Conservation (phyloP, 2,888 invertebrate species). For the Brachynemurus nebulosus region DNA sequence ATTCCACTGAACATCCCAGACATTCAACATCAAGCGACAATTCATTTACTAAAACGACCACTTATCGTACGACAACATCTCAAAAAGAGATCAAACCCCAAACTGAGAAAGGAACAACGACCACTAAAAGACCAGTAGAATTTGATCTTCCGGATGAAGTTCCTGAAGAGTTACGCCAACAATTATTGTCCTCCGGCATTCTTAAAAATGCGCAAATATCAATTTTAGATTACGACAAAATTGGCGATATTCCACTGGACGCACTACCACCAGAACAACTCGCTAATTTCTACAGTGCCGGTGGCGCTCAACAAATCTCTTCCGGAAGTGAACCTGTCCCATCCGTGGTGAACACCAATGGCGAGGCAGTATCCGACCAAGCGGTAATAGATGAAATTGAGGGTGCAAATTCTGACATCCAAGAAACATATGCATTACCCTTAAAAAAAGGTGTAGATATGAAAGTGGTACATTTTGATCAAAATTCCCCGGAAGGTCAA, state of each 20-base stretch:
- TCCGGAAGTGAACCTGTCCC: conserved; percentile 53
- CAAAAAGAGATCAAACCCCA: conserved; percentile 37
- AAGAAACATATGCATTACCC: conserved; percentile 37
- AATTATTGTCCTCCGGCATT: conserved; percentile 71
- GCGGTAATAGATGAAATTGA: conserved; percentile 33
- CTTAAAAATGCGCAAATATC: conserved; percentile 79
- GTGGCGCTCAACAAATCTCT: conserved; percentile 55
- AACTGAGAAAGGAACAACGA: conserved; percentile 32
- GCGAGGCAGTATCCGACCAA: conserved; percentile 35
- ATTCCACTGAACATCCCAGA: conserved; percentile 18
- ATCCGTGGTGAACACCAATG: conserved; percentile 48
- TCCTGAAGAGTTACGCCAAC: conserved; percentile 72
- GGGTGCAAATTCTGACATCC: conserved; percentile 30
- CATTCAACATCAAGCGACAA: conserved; percentile 25
- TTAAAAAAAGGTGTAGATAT: conserved; percentile 66
- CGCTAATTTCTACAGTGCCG: conserved; percentile 75
- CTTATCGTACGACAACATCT: conserved; percentile 34
- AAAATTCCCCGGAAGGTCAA: conserved; percentile 56
- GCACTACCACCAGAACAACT: conserved; percentile 73
- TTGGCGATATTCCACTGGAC: conserved; percentile 71
- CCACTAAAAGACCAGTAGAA: conserved; percentile 40
- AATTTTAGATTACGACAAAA: conserved; percentile 75
- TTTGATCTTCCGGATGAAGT: conserved; percentile 68
- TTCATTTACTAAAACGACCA: conserved; percentile 30
- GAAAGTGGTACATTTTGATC: conserved; percentile 74